A percentile compares a stretch with the other conserved stretches of the same genome.
These are phyloP conservation scores for Ophioderma brevispina DNA, from an alignment of 35 echinoderm and acorn worm species.

Conservation along the genomic window DNA sequence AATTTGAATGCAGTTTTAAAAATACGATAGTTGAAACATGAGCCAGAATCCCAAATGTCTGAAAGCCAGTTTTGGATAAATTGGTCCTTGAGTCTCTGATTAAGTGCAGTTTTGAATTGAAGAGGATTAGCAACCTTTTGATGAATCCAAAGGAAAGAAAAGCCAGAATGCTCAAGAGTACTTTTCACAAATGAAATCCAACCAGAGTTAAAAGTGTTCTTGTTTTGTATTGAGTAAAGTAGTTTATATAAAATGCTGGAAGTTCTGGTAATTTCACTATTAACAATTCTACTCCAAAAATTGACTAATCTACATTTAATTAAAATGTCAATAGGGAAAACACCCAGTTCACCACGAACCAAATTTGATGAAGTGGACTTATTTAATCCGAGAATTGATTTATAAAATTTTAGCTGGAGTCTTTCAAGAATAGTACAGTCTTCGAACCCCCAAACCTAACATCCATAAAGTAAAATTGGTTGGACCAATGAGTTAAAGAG, in stretches of 20 bases:
- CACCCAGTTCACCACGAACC: not conserved
- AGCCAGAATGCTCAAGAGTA: not conserved
- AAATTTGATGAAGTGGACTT: not conserved
- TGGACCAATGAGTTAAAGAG: not conserved
- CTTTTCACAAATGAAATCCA: not conserved
- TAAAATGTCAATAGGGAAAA: not conserved
- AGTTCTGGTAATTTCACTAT: not conserved
- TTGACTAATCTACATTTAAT: slow-evolving; percentile 1
- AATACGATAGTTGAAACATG: not conserved
- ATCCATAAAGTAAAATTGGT: not conserved
- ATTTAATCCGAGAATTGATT: not conserved
- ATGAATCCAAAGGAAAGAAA: not conserved
- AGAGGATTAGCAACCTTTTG: not conserved
- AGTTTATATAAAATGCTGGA: too few species aligned
- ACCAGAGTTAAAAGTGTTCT: slow-evolving; percentile 5
- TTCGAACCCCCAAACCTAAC: not conserved
- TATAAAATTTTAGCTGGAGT: not conserved
- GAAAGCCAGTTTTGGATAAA: not conserved
- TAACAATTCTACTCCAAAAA: not conserved
- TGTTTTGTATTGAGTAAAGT: not conserved
- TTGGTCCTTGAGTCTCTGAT: not conserved
- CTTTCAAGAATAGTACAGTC: not conserved
- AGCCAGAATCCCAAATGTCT: not conserved
- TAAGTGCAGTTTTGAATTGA: not conserved
- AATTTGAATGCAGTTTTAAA: not conserved